Percentiles rank a stretch among this genome's conserved stretches.
Evolutionary conservation across 1,140 invertebrate genomes (phyloP).

Genomic region (Drosophila murphyi): DNA sequence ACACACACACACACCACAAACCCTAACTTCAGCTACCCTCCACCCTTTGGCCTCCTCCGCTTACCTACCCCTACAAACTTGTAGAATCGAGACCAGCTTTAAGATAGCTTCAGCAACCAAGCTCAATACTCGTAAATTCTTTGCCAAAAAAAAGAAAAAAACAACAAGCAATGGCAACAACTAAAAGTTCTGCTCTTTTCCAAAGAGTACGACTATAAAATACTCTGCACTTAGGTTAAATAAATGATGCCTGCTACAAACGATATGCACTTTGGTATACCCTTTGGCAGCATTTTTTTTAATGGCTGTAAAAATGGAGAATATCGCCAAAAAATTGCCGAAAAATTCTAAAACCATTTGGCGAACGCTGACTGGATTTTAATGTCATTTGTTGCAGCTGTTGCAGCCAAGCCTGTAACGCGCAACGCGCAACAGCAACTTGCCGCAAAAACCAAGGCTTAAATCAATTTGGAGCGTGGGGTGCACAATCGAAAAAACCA

Average conservation of each 20-base stretch:
- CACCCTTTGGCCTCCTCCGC: no score
- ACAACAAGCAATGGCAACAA: no score
- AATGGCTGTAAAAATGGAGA: not conserved
- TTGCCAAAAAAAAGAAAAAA: slow-evolving; percentile 1
- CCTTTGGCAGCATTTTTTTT: not conserved
- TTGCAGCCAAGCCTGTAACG: slow-evolving; percentile 24
- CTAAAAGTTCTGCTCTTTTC: no score
- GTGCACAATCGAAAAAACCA: slow-evolving; percentile 26
- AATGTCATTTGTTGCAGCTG: slow-evolving; percentile 75
- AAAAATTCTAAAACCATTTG: slow-evolving; percentile 49
- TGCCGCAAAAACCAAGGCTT: slow-evolving; percentile 49
- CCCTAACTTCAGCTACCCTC: no score
- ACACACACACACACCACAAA: not conserved
- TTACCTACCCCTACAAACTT: not conserved
- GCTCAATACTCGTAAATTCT: slow-evolving; percentile 17
- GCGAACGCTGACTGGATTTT: slow-evolving; percentile 49
- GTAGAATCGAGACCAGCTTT: slow-evolving; percentile 10
- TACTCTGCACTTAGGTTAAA: not conserved
- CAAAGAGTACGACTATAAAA: not conserved
- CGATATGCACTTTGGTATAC: not conserved
- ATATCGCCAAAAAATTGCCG: slow-evolving; percentile 9
- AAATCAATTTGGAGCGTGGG: slow-evolving; percentile 48
- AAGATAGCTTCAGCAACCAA: slow-evolving; percentile 20
- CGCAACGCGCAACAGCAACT: slow-evolving; percentile 6
- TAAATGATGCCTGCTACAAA: no score